Conservation (phyloP, 1,140 invertebrate species). For the Drosophila setifemur region DNA sequence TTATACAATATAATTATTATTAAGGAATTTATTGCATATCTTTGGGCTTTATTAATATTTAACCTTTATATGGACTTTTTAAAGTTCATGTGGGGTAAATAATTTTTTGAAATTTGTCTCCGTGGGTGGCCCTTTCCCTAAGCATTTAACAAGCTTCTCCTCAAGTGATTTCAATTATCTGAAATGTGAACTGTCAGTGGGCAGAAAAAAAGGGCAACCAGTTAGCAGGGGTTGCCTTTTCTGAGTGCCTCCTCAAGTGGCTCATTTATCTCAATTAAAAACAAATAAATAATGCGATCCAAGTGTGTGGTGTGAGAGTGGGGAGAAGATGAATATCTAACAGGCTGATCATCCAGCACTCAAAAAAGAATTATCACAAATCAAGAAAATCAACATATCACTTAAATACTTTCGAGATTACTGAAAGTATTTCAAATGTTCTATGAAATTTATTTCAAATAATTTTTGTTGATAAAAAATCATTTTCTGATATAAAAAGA, state of each 20-base stretch:
- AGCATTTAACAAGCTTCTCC: conserved; percentile 34
- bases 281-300: conserved; percentile 54
- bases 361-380: too few relatives aligned
- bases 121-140: conserved; percentile 35
- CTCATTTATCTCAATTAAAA: conserved; percentile 76
- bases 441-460: too few relatives aligned
- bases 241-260: conserved; percentile 46
- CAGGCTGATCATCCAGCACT: conserved; percentile 7
- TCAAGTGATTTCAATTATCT: conserved; percentile 66
- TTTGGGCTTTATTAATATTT: conserved; percentile 31
- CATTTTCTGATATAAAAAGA: too few relatives aligned
- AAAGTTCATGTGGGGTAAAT: neutral
- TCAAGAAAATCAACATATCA: too few relatives aligned
- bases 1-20: too few relatives aligned
- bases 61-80: neutral
- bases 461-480: too few relatives aligned
- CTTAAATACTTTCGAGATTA: too few relatives aligned
- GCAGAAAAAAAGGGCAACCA: neutral
- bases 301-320: neutral
- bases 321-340: neutral
- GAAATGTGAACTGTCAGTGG: conserved; percentile 42
- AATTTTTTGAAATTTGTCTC: neutral
- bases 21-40: conserved; percentile 47
- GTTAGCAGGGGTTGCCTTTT: neutral
- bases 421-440: too few relatives aligned